phyloP scores from a whole-genome alignment of 2,797 vertebrate species.

The Mormyrus hasselquistii region DNA sequence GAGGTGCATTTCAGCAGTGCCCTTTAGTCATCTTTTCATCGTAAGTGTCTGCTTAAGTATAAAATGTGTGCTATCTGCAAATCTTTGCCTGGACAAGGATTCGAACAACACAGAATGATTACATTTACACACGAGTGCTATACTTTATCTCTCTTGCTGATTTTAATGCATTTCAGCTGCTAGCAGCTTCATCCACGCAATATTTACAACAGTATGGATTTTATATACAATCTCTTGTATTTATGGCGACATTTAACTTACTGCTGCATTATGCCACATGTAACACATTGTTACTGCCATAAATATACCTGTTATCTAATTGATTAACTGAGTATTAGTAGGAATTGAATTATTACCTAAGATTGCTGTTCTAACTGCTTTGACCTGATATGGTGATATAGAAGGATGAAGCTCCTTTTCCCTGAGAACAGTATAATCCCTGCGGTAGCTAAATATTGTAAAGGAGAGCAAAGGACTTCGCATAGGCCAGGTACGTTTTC shows the following conservation, averaged over 20 bases:
- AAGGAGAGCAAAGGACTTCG: background rate
- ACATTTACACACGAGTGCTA: background rate
- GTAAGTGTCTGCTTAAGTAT: background rate
- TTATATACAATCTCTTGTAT: background rate
- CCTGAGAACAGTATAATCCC: background rate
- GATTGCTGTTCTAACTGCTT: background rate
- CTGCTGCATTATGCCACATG: background rate
- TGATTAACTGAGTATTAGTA: background rate
- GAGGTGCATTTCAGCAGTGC: background rate
- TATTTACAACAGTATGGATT: constrained; percentile 8
- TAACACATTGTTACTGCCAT: background rate
- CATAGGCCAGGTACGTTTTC: background rate
- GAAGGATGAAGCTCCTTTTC: background rate
- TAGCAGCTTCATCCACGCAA: background rate
- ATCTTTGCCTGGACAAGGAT: background rate
- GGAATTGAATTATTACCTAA: background rate
- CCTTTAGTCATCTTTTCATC: background rate
- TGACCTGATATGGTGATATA: background rate
- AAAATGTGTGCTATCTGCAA: background rate
- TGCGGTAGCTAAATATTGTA: background rate
- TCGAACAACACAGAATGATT: background rate
- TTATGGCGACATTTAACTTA: background rate
- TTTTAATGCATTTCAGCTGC: background rate
- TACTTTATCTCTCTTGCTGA: background rate
- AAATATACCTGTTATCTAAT: background rate